These are phyloP conservation scores for Hoplostethus mediterraneus DNA, from an alignment of 2,797 vertebrate genomes.

Conservation along the genomic window DNA sequence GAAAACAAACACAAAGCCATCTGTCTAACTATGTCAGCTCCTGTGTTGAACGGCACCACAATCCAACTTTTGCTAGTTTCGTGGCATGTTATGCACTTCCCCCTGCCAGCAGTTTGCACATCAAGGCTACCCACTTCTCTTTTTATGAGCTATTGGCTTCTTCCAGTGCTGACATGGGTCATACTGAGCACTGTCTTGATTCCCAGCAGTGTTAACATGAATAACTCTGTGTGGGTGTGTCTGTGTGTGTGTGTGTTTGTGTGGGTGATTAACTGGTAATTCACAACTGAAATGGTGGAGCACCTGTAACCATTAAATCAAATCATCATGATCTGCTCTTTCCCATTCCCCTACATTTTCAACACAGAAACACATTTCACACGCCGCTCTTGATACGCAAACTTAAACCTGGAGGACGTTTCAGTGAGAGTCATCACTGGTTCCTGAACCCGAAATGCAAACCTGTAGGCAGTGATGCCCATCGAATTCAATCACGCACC, in stretches of 20 bases:
- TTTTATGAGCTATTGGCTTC: conserved; percentile 10
- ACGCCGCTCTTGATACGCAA: not conserved
- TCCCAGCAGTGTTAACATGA: not conserved
- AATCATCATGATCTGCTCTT: not conserved
- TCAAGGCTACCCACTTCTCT: conserved; percentile 7
- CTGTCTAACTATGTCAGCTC: conserved; percentile 49
- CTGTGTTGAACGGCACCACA: conserved; percentile 44
- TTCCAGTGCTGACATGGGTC: not conserved
- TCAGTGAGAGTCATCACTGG: not conserved
- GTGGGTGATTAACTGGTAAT: not conserved
- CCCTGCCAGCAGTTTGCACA: not conserved
- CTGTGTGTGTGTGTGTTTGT: not conserved
- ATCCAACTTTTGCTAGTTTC: conserved; percentile 24
- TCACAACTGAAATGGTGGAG: not conserved
- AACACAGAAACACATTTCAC: too few relatives aligned
- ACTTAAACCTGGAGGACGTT: not conserved
- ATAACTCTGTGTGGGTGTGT: not conserved
- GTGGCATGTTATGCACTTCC: conserved; percentile 10
- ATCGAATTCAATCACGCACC: not conserved
- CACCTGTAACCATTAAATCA: not conserved
- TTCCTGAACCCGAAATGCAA: not conserved
- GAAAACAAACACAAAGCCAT: conserved; percentile 33
- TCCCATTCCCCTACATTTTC: too few relatives aligned
- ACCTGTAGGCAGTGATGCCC: conserved; percentile 1
- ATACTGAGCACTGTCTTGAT: not conserved